Evolutionary conservation across 2,888 invertebrate genomes (phyloP).

Genomic region (Oscheius sp.): DNA sequence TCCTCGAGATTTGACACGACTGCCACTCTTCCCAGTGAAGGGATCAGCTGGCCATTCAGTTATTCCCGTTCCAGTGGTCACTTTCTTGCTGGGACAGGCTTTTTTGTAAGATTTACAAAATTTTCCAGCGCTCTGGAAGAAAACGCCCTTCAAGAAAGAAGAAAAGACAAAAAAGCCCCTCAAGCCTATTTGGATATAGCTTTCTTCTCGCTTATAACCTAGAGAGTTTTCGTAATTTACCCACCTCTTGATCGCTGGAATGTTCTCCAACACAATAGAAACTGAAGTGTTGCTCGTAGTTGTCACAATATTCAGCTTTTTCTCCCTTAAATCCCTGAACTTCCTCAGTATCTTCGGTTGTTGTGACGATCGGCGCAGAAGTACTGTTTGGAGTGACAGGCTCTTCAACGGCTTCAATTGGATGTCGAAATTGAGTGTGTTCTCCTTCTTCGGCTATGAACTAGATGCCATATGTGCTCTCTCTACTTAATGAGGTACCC

Average conservation of each 20-base stretch:
- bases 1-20: not conserved
- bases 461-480: not conserved
- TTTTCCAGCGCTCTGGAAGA: constrained; percentile 22
- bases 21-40: constrained; percentile 35
- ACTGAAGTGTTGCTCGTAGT: constrained; percentile 48
- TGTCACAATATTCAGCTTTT: constrained; percentile 42
- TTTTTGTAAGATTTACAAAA: constrained; percentile 52
- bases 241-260: constrained; percentile 23
- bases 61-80: constrained; percentile 10
- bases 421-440: too few relatives aligned
- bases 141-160: not conserved
- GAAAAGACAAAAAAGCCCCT: not conserved
- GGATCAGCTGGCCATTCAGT: constrained; percentile 52
- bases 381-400: constrained; percentile 14
- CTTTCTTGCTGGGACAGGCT: constrained; percentile 41
- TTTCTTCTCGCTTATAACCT: too few relatives aligned
- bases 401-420: constrained; percentile 34
- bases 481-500: not conserved
- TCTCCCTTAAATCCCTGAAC: constrained; percentile 29
- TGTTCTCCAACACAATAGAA: constrained; percentile 48
- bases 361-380: constrained; percentile 16
- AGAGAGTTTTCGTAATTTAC: too few relatives aligned
- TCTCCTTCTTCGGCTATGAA: constrained; percentile 17
- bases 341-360: constrained; percentile 13
- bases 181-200: not conserved